Base-by-base conservation (phyloP, 2,113 vertebrate genomes). In the Nematolebias whitei region DNA sequence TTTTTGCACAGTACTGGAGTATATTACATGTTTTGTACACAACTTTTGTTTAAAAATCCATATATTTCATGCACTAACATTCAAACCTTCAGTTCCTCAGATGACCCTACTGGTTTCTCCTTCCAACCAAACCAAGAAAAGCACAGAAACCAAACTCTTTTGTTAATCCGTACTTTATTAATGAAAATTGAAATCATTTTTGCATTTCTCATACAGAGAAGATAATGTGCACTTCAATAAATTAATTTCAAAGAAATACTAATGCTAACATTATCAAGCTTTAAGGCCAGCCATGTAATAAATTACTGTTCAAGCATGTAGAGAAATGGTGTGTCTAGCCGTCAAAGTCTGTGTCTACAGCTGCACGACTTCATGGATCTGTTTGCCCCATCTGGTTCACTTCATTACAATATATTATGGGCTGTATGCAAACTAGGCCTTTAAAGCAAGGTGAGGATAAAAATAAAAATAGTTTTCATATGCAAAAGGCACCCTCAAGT, bases 231-330 rank as follows among this genome's bases (percentile, higher is more conserved):
- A 94, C 88, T 94, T 93, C 94, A 96, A 96, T 95, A 96, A 95
- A 95, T 96, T 95, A 96, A 95, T 87, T 84, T 93, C 91, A 94
- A 91, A 87, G 88, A 94, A 92, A 87, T 82, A 85, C 79, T 85
- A 93, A 91, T 85, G 83, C 88, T 92, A 87, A 91, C 87, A 93
- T 95, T 94, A 89, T 95, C 92, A 95, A 95, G 93, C 93, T 92
- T 96, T 96, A 98, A 98, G 95, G 95, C 95, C 92, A 91, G 89
- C 94, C 94, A 90, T 91, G 89, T 94, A 92, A 95, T 93, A 94
- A 93, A 89, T 94, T 89, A 92, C 89, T 82, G 83, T 89, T 90
- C 88, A 85, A 89, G 89, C 85, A 80, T 35, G 84, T 68, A 82
- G 74, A 86, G 68, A 81, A 84, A 85, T 79, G 54, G 44, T 82